These are phyloP conservation scores for Protobothrops mucrosquamatus DNA, from an alignment of 2,113 vertebrate genomes.

Conservation along the genomic window DNA sequence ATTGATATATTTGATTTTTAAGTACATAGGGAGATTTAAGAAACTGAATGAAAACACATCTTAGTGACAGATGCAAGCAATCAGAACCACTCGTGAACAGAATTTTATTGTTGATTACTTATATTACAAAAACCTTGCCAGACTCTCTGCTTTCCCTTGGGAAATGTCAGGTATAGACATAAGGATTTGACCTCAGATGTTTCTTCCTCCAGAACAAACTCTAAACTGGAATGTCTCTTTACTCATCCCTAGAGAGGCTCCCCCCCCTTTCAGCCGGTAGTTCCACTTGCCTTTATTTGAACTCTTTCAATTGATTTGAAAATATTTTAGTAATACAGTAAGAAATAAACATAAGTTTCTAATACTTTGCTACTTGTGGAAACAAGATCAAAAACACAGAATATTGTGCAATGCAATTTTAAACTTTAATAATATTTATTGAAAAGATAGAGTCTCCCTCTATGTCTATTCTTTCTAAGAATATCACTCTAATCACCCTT, in stretches of 20 bases:
- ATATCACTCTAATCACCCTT: no score
- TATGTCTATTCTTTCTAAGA: not conserved
- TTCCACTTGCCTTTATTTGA: constrained; percentile 1
- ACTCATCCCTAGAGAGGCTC: no score
- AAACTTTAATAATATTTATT: not conserved
- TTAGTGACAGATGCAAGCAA: not conserved
- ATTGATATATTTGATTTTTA: constrained; percentile 29
- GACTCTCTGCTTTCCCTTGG: no score
- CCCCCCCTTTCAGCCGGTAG: no score
- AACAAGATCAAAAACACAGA: not conserved
- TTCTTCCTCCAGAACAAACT: no score
- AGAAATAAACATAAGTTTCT: not conserved
- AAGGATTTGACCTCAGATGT: no score
- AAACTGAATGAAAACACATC: not conserved
- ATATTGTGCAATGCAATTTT: not conserved
- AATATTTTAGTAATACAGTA: not conserved
- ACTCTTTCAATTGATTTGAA: not conserved
- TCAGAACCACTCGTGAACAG: no score
- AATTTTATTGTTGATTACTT: no score
- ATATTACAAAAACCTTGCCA: no score
- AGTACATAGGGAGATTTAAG: constrained; percentile 27
- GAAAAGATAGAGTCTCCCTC: not conserved
- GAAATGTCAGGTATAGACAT: no score
- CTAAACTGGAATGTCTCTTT: no score
- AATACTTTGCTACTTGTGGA: not conserved